Evolutionary conservation across 2,888 invertebrate genomes (phyloP).

Genomic region (Andrena trimmerana): DNA sequence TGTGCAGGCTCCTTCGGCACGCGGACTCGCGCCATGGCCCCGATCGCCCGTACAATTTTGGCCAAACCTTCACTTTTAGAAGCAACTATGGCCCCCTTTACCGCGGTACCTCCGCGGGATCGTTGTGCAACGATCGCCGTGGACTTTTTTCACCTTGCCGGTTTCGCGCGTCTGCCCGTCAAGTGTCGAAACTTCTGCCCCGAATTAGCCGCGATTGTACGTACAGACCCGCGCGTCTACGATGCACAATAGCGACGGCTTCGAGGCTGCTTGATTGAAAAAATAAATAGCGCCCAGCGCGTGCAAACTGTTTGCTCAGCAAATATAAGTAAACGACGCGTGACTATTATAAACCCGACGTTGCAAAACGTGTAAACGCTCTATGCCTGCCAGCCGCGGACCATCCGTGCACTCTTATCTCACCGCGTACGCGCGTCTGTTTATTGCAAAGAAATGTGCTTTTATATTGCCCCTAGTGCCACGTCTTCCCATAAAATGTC

Average conservation of each 20-base stretch:
- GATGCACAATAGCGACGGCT: conserved; percentile 49
- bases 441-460: conserved; percentile 38
- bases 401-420: conserved; percentile 37
- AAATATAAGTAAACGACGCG: conserved; percentile 14
- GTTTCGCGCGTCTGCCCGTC: conserved; percentile 29
- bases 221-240: conserved; percentile 23
- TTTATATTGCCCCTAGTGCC: conserved; percentile 41
- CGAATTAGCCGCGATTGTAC: conserved; percentile 71
- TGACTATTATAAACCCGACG: conserved; percentile 28
- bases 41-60: conserved; percentile 69
- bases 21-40: conserved; percentile 27
- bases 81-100: conserved; percentile 58
- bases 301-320: conserved; percentile 46
- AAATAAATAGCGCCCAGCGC: conserved; percentile 1
- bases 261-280: conserved; percentile 23
- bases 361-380: conserved; percentile 19
- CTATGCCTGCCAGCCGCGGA: neutral
- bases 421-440: neutral
- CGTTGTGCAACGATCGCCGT: conserved; percentile 54
- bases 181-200: conserved; percentile 66
- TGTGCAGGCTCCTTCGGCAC: conserved; percentile 12
- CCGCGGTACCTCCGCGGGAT: conserved; percentile 7
- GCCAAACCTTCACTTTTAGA: conserved; percentile 75
- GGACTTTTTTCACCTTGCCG: conserved; percentile 37
- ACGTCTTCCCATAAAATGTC: conserved; percentile 46